Evolutionary conservation across 1,140 invertebrate species (phyloP).

Genomic region (Plectrocnemia conspersa): DNA sequence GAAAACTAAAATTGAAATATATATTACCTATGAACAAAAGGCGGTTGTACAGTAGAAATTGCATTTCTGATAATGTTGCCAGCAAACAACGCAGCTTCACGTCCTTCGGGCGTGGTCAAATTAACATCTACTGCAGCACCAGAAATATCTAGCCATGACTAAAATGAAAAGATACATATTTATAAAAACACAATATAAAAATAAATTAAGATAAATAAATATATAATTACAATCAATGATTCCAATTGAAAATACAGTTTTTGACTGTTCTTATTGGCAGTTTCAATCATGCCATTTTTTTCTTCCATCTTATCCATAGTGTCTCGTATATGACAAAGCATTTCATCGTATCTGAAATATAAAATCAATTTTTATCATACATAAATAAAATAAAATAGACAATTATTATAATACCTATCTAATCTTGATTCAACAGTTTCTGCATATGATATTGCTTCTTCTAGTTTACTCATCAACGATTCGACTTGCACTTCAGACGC

Average conservation of each 20-base stretch:
- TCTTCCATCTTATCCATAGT: conserved; percentile 88
- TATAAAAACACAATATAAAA: not conserved
- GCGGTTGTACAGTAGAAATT: conserved; percentile 55
- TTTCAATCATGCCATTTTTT: conserved; percentile 84
- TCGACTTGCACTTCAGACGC: conserved; percentile 79
- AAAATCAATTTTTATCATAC: not conserved
- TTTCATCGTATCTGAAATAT: conserved; percentile 63
- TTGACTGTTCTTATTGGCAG: conserved; percentile 79
- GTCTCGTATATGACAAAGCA: conserved; percentile 74
- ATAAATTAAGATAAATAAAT: conserved; percentile 31
- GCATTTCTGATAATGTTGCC: conserved; percentile 75
- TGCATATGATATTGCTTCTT: conserved; percentile 72
- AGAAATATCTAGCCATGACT: conserved; percentile 69
- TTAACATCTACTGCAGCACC: conserved; percentile 35
- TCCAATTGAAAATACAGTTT: conserved; percentile 74
- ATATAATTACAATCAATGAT: conserved; percentile 66
- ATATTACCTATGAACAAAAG: conserved; percentile 28
- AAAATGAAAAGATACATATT: conserved; percentile 25
- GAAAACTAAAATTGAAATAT: not conserved
- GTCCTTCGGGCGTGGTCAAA: conserved; percentile 66
- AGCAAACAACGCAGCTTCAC: conserved; percentile 72
- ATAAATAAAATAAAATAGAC: not conserved
- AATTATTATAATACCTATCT: conserved; percentile 41
- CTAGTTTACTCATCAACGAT: conserved; percentile 79
- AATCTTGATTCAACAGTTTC: conserved; percentile 69